Conservation (phyloP, 2,113 vertebrate genomes). For the Onychostoma macrolepis region DNA sequence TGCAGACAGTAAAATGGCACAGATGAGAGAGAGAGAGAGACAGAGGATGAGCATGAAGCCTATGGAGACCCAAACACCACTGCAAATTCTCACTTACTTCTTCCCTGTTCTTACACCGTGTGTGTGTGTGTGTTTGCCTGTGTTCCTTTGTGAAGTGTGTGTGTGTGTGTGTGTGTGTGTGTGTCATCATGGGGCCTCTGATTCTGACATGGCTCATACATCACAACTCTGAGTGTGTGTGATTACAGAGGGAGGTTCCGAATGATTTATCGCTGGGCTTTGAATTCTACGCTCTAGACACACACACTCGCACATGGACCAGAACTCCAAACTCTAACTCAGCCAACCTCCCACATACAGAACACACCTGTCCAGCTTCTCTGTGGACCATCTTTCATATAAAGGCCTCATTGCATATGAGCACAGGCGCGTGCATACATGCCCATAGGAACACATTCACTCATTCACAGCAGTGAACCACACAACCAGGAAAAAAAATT, state of each 20-base stretch:
- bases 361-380: constrained; percentile 34
- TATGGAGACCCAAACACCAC: constrained; percentile 9
- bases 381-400: constrained; percentile 14
- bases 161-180: constrained; percentile 15
- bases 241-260: constrained; percentile 50
- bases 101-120: constrained; percentile 1
- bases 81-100: constrained; percentile 12
- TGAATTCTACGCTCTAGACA: constrained; percentile 21
- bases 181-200: constrained; percentile 31
- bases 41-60: neutral
- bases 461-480: neutral
- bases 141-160: constrained; percentile 54
- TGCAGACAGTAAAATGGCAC: constrained; percentile 27
- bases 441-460: neutral
- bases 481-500: neutral
- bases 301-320: constrained; percentile 18
- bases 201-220: constrained; percentile 54
- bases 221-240: constrained; percentile 52
- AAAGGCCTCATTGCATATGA: neutral
- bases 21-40: neutral
- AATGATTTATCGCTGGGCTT: constrained; percentile 53
- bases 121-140: constrained; percentile 39
- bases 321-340: neutral
- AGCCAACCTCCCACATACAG: constrained; percentile 31
- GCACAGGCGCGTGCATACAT: neutral